Base-by-base conservation (phyloP, 1,140 invertebrate species). In the Lasioglossum baleicum region DNA sequence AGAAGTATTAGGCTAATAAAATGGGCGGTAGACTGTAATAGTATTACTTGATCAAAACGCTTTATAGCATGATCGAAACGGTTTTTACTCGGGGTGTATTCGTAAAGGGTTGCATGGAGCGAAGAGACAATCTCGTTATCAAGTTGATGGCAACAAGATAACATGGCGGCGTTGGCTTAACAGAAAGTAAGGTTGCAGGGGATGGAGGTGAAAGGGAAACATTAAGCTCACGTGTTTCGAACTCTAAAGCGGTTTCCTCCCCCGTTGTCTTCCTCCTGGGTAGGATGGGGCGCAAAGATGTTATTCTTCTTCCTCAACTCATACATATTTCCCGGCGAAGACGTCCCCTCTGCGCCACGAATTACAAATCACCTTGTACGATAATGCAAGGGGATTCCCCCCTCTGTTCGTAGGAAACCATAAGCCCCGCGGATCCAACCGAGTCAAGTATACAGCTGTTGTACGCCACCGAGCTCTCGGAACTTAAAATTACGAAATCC, bases 261-360 rank as follows among this genome's bases (percentile, higher is more conserved):
- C 64, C 78, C 22, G n/a, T 44, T 42, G 35, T 35, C 35, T 35
- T 35, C 35, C 35, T 35, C 35, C 15, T 44, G 15, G 13, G 68
- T 70, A 65, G 82, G 71, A 80, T 72, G 66, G 70, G 53, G 75
- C 17, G 82, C 82, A 76, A 83, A 86, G 81, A 86, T 79, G 84
- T 87, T 86, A 86, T 83, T 81, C 85, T 81, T 85, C 84, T 86
- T 86, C 70, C 70, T 85, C 71, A 83, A 86, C 84, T 86, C 84
- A 86, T 86, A 86, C 84, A 85, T 86, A 86, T 86, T 86, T 83
- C 80, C 63, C 56, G 51, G 64, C 31, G 60, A 70, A 74, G 67
- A 69, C 73, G 72, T 80, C 63, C 80, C 80, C 80, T 63, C 31
- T 35, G 35, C 64, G 74, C 71, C 69, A 81, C 80, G 84, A 86